Evolutionary conservation across 2,113 vertebrate species (phyloP).

Genomic region (Dasyprocta punctata): DNA sequence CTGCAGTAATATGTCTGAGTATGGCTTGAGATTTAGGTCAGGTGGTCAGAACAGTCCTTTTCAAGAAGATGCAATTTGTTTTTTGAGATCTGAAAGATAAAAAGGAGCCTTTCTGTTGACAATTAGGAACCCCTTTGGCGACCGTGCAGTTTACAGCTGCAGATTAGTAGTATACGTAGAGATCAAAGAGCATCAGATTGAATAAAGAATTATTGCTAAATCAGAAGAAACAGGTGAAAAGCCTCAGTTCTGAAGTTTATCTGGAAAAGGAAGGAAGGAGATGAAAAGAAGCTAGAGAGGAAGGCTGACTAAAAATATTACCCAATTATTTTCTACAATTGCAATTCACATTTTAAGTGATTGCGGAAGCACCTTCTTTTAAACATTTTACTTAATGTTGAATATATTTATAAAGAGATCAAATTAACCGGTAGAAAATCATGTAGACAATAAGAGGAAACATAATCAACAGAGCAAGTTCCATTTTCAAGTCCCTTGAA

Average conservation of each 20-base stretch:
- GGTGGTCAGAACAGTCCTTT: background rate
- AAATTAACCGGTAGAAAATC: background rate
- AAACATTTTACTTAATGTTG: background rate
- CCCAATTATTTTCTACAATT: background rate
- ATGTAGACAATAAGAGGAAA: slow-evolving; percentile 19
- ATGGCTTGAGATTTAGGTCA: background rate
- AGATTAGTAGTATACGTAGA: background rate
- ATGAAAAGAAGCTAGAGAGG: background rate
- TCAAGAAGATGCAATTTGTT: background rate
- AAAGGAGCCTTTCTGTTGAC: background rate
- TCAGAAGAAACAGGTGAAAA: background rate
- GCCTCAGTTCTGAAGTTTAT: background rate
- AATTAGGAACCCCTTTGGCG: background rate
- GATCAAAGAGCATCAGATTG: background rate
- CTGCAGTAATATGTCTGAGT: background rate
- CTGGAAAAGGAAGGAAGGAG: background rate
- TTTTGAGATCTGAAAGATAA: background rate
- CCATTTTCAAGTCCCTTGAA: background rate
- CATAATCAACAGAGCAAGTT: background rate
- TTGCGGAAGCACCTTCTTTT: background rate
- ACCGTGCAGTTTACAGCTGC: background rate
- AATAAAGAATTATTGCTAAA: background rate
- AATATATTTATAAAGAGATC: background rate
- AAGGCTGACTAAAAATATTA: background rate
- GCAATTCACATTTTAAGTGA: background rate